Percentiles rank a stretch among this genome's conserved stretches.
Conservation (phyloP, 2,888 invertebrate species). For the Pristionchus japonicus region DNA sequence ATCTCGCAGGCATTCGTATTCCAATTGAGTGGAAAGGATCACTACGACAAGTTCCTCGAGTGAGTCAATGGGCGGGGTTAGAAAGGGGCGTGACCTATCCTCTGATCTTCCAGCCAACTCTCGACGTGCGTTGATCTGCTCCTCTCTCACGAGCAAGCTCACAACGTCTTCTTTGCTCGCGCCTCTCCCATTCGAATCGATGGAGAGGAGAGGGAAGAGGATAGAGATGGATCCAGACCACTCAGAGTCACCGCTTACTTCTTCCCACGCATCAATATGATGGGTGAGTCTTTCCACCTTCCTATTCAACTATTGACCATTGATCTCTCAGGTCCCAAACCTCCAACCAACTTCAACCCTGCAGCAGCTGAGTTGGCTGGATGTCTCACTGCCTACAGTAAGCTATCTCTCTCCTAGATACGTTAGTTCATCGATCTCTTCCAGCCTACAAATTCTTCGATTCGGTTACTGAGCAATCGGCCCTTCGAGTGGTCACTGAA, state of each 20-base stretch:
- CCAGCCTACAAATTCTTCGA: constrained; percentile 72
- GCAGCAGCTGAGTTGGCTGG: constrained; percentile 74
- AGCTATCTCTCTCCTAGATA: constrained; percentile 9
- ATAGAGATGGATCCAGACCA: constrained; percentile 54
- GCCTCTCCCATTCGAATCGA: constrained; percentile 63
- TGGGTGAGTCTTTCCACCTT: constrained; percentile 51
- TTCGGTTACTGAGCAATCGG: constrained; percentile 67
- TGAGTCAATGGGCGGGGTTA: not conserved
- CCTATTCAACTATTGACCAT: not conserved
- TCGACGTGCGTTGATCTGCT: constrained; percentile 62
- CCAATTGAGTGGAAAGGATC: constrained; percentile 62
- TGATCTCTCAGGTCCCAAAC: constrained; percentile 65
- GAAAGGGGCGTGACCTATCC: too few relatives aligned
- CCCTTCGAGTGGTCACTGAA: constrained; percentile 70
- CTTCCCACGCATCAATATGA: constrained; percentile 69
- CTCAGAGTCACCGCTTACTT: constrained; percentile 70
- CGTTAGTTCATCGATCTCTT: constrained; percentile 46
- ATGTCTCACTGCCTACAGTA: constrained; percentile 72
- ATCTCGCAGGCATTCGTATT: constrained; percentile 71
- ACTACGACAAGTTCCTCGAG: constrained; percentile 64
- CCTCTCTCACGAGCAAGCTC: constrained; percentile 68
- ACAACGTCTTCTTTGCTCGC: constrained; percentile 73
- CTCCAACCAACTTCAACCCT: constrained; percentile 71
- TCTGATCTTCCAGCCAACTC: constrained; percentile 57
- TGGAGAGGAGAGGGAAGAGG: constrained; percentile 57